phyloP scores from a whole-genome alignment of 2,113 vertebrate species.

The Dicentrarchus labrax region DNA sequence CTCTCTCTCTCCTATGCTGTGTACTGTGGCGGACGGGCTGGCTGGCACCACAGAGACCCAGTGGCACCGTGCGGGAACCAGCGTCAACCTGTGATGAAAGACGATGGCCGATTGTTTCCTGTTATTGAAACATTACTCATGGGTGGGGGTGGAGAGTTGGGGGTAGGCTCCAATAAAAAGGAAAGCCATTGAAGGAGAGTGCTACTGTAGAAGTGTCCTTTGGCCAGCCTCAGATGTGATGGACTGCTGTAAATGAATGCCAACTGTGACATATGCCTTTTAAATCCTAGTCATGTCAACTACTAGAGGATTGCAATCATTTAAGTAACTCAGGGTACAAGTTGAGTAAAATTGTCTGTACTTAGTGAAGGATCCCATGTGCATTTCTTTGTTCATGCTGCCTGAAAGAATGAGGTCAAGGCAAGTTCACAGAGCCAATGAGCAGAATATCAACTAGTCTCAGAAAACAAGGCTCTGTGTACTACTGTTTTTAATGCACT shows the following conservation, averaged over 20 bases:
- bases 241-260: constrained; percentile 41
- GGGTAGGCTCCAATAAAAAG: constrained; percentile 49
- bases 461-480: neutral
- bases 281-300: constrained; percentile 26
- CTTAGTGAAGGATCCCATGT: constrained; percentile 11
- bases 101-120: constrained; percentile 84
- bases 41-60: constrained; percentile 77
- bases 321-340: constrained; percentile 35
- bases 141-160: constrained; percentile 44
- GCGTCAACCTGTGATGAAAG: constrained; percentile 78
- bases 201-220: constrained; percentile 65
- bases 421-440: constrained; percentile 37
- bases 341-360: constrained; percentile 4
- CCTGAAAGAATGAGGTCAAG: constrained; percentile 41
- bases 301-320: constrained; percentile 14
- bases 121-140: constrained; percentile 82
- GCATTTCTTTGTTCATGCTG: constrained; percentile 41
- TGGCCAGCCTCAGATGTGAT: constrained; percentile 27
- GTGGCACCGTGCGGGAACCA: constrained; percentile 79
- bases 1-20: constrained; percentile 21
- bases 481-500: neutral
- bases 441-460: constrained; percentile 40
- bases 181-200: constrained; percentile 60
- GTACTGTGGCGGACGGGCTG: constrained; percentile 61
- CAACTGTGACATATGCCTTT: constrained; percentile 40